Conservation (phyloP, 2,888 invertebrate genomes). For the Uropetala carovei region DNA sequence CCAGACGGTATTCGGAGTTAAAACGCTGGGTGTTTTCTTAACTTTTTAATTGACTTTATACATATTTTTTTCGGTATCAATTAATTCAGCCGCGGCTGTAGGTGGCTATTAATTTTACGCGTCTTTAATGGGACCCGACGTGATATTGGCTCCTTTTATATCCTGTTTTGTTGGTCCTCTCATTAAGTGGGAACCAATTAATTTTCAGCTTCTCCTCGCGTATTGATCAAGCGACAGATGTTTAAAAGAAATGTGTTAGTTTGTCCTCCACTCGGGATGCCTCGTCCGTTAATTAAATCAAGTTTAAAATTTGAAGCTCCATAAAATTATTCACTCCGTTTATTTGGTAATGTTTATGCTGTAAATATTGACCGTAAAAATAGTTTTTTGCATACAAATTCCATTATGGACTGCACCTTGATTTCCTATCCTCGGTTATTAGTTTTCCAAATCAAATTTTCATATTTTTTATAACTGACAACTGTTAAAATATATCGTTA, state of each 20-base stretch:
- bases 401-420: no score
- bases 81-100: constrained; percentile 9
- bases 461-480: no score
- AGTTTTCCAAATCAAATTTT: no score
- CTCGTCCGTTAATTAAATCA: not conserved
- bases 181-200: constrained; percentile 41
- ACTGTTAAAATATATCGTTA: no score
- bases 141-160: not conserved
- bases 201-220: not conserved
- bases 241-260: no score
- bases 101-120: constrained; percentile 48
- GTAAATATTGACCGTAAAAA: no score
- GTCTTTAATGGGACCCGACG: not conserved
- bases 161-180: not conserved
- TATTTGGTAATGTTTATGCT: no score
- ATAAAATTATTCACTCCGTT: not conserved
- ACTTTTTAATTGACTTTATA: not conserved
- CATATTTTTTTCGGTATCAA: constrained; percentile 37
- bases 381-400: no score
- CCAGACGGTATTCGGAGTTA: not conserved
- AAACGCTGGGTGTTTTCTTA: not conserved
- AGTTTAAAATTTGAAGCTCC: not conserved
- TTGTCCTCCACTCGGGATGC: no score
- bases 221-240: not conserved
- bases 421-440: no score